Evolutionary conservation across 2,888 invertebrate genomes (phyloP), one percentile per base, ranked within the genome.

Genomic region (Lordiphosa andalusiaca): DNA sequence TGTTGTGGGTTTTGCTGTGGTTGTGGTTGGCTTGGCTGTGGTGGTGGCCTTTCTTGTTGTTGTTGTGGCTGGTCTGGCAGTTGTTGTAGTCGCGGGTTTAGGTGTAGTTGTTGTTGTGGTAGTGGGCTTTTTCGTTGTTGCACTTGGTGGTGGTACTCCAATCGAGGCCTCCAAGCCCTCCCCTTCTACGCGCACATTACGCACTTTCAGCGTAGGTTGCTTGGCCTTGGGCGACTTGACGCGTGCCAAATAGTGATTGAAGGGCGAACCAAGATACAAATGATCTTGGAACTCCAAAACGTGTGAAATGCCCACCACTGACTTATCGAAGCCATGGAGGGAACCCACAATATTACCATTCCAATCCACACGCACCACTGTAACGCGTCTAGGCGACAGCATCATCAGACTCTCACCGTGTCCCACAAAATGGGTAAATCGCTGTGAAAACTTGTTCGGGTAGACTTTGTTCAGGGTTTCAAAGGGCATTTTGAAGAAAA

Each of bases 261-360:
- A 92, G 0, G 95, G 95, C 12, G 92, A 92, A 16, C 95, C 95
- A 33, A 94, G 88, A 81, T 93, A 93, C 10, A 95, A 88, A 71
- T 91, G 91, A 69, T 92, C 92, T 49, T 92, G 92, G 80, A 91
- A 92, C 44, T 94, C 91, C 62, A 93, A 90, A 2, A 93, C 93
- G 76, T 95, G 95, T 71, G 93, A 93, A 16, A 94, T 90, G 7
- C 87, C 85, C 0, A 67, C 53, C 1, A 93, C 76, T 19, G 91
- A 90, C 36, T 90, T 90, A 78, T 94, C 93, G 0, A 91, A 91
- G 40, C 92, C 92, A 80, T 93, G 93, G 65, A 94, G 91, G 4
- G 92, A 92, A 23, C 94, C 93, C 4, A 94, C 85, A 64, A 96
- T 92, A 60, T 94, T 92, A 16, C 96, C 96, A 72, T 91, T 91